Base-by-base conservation (phyloP, 1,140 invertebrate genomes). In the Acromyrmex charruanus region DNA sequence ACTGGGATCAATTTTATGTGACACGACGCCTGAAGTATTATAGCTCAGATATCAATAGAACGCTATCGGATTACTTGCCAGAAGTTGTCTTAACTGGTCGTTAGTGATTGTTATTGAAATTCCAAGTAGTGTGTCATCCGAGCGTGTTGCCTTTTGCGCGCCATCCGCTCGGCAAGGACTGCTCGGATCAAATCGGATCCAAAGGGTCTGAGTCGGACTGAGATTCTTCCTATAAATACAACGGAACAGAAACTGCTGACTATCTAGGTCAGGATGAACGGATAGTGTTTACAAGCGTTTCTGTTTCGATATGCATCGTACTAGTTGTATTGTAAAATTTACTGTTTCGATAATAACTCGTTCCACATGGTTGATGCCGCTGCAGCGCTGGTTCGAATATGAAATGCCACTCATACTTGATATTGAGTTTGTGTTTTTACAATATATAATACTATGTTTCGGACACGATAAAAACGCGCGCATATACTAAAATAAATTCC, bases 161-260 rank as follows among this genome's bases (percentile, higher is more conserved):
- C 49, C 35, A 51, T 49, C 9, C 39, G 10, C 16, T 88, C 58
- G 0, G 18, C 21, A 6, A 58, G 16, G n/a, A 71, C 10, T 25
- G 5, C 25, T 66, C 66, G 25, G 25, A 86, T 86, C 59, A 58
- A 61, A 21, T 39, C 44, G 25, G 4, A 75, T 69, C 61, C n/a
- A 53, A 80, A 31, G 12, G 25, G 28, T n/a, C 44, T 25, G 10
- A 5, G 35, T n/a, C 44, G 31, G 10, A 5, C 35, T 4, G 16
- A 81, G 25, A 88, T 69, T 75, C 61, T 55, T 61, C 51, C 88
- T 89, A 88, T 86, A 89, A 89, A 89, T 88, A 88, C 55, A 18
- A n/a, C 5, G 6, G 21, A 75, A 88, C 79, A 79, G 81, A 21
- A 53, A 69, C 49, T 59, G 31, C n/a, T 31, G 66, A 12, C 61